Evolutionary conservation across 2,113 vertebrate genomes (phyloP).

Genomic region (Brienomyrus brachyistius): DNA sequence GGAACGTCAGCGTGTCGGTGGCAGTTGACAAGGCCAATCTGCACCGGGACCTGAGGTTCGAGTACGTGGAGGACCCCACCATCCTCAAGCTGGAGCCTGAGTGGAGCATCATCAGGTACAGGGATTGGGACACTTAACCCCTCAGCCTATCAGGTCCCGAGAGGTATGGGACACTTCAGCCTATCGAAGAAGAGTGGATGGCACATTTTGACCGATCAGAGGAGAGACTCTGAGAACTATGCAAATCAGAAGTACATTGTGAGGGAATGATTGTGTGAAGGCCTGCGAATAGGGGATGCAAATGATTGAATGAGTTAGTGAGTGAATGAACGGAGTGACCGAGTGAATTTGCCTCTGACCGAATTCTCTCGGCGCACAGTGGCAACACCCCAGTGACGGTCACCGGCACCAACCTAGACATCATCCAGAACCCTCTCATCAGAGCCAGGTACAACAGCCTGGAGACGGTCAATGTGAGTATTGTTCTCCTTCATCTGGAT

Average conservation of each 20-base stretch:
- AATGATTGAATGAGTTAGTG: neutral
- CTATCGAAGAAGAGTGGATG: neutral
- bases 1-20: constrained; percentile 80
- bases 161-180: neutral
- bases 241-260: neutral
- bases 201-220: neutral
- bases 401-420: constrained; percentile 90
- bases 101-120: constrained; percentile 94
- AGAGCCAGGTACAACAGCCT: constrained; percentile 86
- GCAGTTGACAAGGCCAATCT: constrained; percentile 86
- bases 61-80: constrained; percentile 90
- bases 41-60: constrained; percentile 80
- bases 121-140: neutral
- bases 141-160: neutral
- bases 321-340: neutral
- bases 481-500: neutral
- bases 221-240: neutral
- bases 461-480: constrained; percentile 87
- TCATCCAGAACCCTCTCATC: constrained; percentile 93
- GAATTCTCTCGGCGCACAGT: constrained; percentile 49
- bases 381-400: constrained; percentile 89
- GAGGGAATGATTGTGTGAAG: neutral
- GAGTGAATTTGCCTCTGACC: neutral
- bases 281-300: neutral
- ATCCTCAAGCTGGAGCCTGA: constrained; percentile 88